Base-by-base conservation (phyloP, 1,140 invertebrate genomes). In the Cryptotermes secundus region DNA sequence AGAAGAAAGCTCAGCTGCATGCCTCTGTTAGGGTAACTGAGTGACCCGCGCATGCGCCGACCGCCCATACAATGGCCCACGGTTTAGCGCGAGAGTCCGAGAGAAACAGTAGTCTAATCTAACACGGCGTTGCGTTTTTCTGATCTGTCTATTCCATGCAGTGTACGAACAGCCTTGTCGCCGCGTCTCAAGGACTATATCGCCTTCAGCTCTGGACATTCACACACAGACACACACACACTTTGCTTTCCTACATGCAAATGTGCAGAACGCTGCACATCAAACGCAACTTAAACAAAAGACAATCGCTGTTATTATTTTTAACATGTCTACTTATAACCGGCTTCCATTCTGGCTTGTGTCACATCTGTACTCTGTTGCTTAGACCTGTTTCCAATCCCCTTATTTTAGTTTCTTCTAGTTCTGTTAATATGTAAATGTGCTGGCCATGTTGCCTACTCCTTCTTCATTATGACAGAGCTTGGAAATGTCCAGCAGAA, bases 341-440 rank as follows among this genome's bases (percentile, higher is more conserved):
- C 45, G 3, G 12, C 45, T 72, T 31, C n/a, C n/a, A 31, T 72
- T 72, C 59, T 49, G 45, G 14, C 19, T 72, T 10, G n/a, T 72
- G 59, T 72, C 26, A 72, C 59, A 72, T 72, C 59, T 72, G 59
- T n/a, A 72, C 59, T 72, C 0, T n/a, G 59, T n/a, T 72, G 2
- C 59, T 31, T 72, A 14, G 59, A 72, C 59, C 59, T 72, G 59
- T 31, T 31, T 72, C 1, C 7, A 4, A 7, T 72, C 6, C 53
- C 19, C 14, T 72, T 16, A 26, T 72, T 72, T 72, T 72, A 72
- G 59, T 72, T 72, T 72, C 26, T 72, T n/a, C 31, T 72, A 72
- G 59, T 72, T n/a, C 59, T 72, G 59, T 72, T 72, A 72, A 72
- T 72, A 72, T 72, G 59, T 3, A 72, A 72, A 72, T 72, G 59